phyloP scores from a whole-genome alignment of 2,888 invertebrate genomes.

The Hartigia nigra region DNA sequence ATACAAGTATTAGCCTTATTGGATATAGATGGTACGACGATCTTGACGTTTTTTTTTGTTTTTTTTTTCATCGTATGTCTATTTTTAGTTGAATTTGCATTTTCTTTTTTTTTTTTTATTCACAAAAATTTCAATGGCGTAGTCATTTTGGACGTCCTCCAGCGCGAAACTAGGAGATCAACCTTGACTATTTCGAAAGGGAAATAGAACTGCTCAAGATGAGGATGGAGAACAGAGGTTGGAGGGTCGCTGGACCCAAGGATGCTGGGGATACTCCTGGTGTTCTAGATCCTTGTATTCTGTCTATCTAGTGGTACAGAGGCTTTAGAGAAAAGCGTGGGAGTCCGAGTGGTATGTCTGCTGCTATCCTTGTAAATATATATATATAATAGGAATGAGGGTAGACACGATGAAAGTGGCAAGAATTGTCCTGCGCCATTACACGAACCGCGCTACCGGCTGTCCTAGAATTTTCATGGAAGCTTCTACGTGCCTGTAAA shows the following conservation, averaged over 20 bases:
- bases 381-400: background rate
- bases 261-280: background rate
- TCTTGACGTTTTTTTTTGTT: background rate
- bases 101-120: too few species aligned
- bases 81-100: too few species aligned
- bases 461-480: conserved; percentile 28
- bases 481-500: conserved; percentile 23
- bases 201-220: background rate
- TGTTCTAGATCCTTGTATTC: background rate
- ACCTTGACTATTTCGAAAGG: background rate
- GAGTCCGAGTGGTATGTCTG: background rate
- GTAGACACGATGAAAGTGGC: background rate
- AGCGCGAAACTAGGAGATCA: background rate
- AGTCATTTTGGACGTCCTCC: background rate
- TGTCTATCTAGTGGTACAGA: background rate
- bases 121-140: background rate
- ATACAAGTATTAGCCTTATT: too few species aligned
- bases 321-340: background rate
- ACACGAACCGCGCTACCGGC: conserved; percentile 13
- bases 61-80: too few species aligned
- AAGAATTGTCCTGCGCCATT: background rate
- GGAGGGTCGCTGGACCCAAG: background rate
- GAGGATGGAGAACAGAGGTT: background rate
- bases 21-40: background rate
- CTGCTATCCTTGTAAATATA: background rate